phyloP scores from a whole-genome alignment of 2,113 vertebrate species.

The Seriola dumerili region DNA sequence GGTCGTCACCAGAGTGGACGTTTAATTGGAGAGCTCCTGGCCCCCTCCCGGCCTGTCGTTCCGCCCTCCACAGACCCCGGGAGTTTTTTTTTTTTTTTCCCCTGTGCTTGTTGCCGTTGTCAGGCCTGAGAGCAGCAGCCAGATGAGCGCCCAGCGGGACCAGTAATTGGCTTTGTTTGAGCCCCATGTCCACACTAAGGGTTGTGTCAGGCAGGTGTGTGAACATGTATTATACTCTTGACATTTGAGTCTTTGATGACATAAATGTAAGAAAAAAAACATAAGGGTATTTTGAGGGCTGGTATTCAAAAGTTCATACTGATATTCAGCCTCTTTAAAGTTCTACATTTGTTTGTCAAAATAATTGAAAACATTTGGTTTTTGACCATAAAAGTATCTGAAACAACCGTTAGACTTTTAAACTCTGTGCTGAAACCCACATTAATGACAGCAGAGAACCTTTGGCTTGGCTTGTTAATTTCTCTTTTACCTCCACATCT shows the following conservation, averaged over 20 bases:
- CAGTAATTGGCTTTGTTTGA: slow-evolving; percentile 90
- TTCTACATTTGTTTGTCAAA: background rate
- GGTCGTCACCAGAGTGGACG: slow-evolving; percentile 70
- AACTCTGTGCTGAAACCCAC: no score
- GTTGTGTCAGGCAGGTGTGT: slow-evolving; percentile 71
- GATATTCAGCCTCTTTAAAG: background rate
- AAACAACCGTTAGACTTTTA: background rate
- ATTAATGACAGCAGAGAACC: background rate
- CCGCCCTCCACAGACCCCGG: slow-evolving; percentile 77
- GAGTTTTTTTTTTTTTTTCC: slow-evolving; percentile 42
- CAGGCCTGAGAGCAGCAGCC: slow-evolving; percentile 88
- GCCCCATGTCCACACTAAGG: slow-evolving; percentile 83
- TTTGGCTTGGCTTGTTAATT: no score
- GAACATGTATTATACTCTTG: slow-evolving; percentile 32
- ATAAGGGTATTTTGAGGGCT: slow-evolving; percentile 1
- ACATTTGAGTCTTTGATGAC: slow-evolving; percentile 53
- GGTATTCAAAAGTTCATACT: background rate
- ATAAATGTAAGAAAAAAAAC: slow-evolving; percentile 23
- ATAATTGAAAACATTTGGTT: background rate
- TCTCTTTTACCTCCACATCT: no score
- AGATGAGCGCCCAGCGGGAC: slow-evolving; percentile 85
- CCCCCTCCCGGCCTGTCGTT: slow-evolving; percentile 64
- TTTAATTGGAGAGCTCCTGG: slow-evolving; percentile 82
- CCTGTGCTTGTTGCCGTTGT: slow-evolving; percentile 80
- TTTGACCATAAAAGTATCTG: background rate